phyloP scores from a whole-genome alignment of 2,888 invertebrate species.

The Pseudococcus jackbeardsleyi region DNA sequence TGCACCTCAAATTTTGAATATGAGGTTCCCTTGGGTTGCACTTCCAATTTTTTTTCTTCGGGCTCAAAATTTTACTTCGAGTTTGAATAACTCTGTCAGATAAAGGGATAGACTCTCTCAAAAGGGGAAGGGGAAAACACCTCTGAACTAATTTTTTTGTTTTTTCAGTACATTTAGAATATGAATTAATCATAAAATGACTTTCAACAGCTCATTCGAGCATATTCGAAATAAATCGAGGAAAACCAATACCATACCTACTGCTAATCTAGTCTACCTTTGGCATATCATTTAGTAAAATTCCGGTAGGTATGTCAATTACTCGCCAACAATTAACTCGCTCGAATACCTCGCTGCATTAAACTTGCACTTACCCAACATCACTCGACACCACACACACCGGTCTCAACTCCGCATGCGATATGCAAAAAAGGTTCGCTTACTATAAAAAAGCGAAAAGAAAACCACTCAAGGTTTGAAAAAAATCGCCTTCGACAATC shows the following conservation, averaged over 20 bases:
- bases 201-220: not conserved
- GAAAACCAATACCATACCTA: not conserved
- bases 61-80: no score
- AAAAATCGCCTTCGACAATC: conserved; percentile 12
- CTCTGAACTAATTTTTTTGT: no score
- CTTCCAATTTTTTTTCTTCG: no score
- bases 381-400: not conserved
- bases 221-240: not conserved
- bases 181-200: no score
- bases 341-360: conserved; percentile 18
- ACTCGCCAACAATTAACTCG: conserved; percentile 4
- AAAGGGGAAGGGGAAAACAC: no score
- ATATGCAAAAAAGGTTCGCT: not conserved
- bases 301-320: conserved; percentile 2
- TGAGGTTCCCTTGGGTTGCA: no score
- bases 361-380: not conserved
- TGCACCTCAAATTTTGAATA: no score
- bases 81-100: no score
- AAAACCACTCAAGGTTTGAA: not conserved
- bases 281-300: not conserved
- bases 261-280: not conserved
- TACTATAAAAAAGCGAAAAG: no score
- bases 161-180: no score
- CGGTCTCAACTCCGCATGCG: not conserved
- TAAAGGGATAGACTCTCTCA: no score